Evolutionary conservation across 92 coral and sea anemone genomes (phyloP).

Genomic region (Phenganax marumi): DNA sequence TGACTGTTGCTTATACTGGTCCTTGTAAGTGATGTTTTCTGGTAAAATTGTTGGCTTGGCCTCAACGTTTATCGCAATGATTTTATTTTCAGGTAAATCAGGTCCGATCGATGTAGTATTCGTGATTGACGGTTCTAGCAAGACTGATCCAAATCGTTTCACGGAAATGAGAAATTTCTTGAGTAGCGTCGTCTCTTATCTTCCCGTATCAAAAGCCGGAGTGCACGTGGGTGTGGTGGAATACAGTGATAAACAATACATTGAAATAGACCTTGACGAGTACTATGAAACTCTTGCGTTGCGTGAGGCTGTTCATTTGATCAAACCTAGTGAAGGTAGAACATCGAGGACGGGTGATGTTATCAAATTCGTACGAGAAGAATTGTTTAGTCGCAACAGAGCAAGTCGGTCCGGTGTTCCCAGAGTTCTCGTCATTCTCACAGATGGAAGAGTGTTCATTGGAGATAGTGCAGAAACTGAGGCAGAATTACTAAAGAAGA

Average conservation of each 20-base stretch:
- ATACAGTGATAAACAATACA: constrained; percentile 40
- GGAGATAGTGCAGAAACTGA: constrained; percentile 35
- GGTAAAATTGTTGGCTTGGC: constrained; percentile 49
- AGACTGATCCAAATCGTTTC: constrained; percentile 34
- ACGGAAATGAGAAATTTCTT: constrained; percentile 32
- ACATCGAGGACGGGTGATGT: constrained; percentile 17
- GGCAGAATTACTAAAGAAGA: constrained; percentile 18
- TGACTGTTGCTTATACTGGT: constrained; percentile 77
- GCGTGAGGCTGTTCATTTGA: constrained; percentile 22
- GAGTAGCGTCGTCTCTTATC: constrained; percentile 13
- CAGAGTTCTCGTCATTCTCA: constrained; percentile 48
- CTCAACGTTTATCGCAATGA: neutral
- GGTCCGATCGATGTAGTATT: constrained; percentile 41
- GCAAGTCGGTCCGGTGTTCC: constrained; percentile 23
- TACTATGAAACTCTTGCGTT: constrained; percentile 1
- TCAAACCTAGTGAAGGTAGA: constrained; percentile 33
- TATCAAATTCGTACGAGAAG: constrained; percentile 3
- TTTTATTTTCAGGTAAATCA: constrained; percentile 18
- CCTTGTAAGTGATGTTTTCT: constrained; percentile 60
- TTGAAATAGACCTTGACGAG: constrained; percentile 12
- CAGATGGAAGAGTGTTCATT: constrained; percentile 32
- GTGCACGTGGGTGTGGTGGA: constrained; percentile 34
- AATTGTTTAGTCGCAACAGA: neutral
- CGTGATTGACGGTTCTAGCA: constrained; percentile 33
- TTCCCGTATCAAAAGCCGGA: constrained; percentile 29